These are phyloP conservation scores for Danaus plexippus DNA, from an alignment of 1,140 invertebrate species.

Conservation along the genomic window DNA sequence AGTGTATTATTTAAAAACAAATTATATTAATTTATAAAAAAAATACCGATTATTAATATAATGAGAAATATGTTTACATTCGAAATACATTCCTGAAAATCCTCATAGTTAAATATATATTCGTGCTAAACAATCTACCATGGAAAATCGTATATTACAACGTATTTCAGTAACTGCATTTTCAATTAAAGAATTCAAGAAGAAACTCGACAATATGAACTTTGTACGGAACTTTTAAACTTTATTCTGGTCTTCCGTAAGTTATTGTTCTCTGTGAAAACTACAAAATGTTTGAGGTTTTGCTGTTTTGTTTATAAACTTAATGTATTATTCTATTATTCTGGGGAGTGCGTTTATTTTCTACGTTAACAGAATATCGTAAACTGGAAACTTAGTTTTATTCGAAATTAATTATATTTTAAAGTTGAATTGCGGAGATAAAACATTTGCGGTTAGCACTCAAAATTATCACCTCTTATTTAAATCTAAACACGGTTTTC, in stretches of 20 bases:
- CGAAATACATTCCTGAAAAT: background rate
- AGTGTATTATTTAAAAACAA: no score
- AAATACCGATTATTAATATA: no score
- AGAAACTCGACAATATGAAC: slow-evolving; percentile 13
- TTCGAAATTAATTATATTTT: background rate
- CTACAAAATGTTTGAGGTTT: slow-evolving; percentile 21
- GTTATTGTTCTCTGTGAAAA: slow-evolving; percentile 17
- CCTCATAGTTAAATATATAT: background rate
- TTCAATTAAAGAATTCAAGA: slow-evolving; percentile 14
- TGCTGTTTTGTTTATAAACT: slow-evolving; percentile 16
- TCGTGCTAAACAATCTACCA: background rate
- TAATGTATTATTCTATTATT: background rate
- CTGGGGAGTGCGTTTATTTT: no score
- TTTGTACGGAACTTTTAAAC: slow-evolving; percentile 17
- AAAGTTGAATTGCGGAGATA: slow-evolving; percentile 18
- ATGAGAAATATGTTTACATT: no score
- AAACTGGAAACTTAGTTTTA: no score
- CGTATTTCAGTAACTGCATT: slow-evolving; percentile 5
- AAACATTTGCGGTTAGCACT: slow-evolving; percentile 16
- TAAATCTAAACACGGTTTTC: slow-evolving; percentile 10
- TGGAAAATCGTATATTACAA: background rate
- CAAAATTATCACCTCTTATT: slow-evolving; percentile 11
- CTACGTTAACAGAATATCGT: no score
- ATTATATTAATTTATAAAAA: no score
- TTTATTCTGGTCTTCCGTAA: slow-evolving; percentile 16